Base-by-base conservation (phyloP, 2,797 vertebrate species). In the Nasua narica region DNA sequence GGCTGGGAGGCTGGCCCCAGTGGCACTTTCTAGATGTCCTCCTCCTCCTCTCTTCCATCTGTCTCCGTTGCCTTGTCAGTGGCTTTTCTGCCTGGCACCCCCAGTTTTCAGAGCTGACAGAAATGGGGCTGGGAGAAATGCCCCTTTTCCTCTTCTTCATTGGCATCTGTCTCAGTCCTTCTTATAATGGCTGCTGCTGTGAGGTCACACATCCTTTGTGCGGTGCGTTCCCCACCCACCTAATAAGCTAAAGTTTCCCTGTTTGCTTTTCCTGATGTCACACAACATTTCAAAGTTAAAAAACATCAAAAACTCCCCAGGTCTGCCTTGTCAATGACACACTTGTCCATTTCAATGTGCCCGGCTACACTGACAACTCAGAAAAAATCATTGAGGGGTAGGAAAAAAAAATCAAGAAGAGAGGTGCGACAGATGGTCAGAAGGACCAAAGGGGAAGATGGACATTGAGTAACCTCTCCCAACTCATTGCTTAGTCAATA, bases 251-350 rank as follows among this genome's bases (percentile, higher is more conserved):
- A 50, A 23, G 18, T 48, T 91, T n/a, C n/a, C 54, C 67, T n/a
- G 9, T 43, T 95, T 62, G 48, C 67, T 94, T 15, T 92, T 96
- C 56, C 77, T 56, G 16, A 52, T 19, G 54, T 50, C 88, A 14
- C 35, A 74, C 0, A 56, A 27, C 43, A 50, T 95, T 88, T 97
- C 70, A 60, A 74, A 91, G 83, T 88, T 58, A 69, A 92, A 94
- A 88, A 88, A 77, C 35, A 37, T 87, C 60, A 86, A 93, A 85
- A 37, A 19, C 2, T 83, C 83, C 69, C 11, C 16, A 3, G 3
- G 21, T 85, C 76, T 94, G 88, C 35, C 76, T 86, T 40, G 67
- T 27, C 37, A 87, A 6, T 82, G 84, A 43, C 50, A 74, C n/a
- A 67, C 78, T 58, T 56, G 46, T 89, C 35, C 54, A 13, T 84